These are phyloP conservation scores for Notoglanidium macrostoma DNA, from an alignment of 2,797 vertebrate species.

Conservation along the genomic window DNA sequence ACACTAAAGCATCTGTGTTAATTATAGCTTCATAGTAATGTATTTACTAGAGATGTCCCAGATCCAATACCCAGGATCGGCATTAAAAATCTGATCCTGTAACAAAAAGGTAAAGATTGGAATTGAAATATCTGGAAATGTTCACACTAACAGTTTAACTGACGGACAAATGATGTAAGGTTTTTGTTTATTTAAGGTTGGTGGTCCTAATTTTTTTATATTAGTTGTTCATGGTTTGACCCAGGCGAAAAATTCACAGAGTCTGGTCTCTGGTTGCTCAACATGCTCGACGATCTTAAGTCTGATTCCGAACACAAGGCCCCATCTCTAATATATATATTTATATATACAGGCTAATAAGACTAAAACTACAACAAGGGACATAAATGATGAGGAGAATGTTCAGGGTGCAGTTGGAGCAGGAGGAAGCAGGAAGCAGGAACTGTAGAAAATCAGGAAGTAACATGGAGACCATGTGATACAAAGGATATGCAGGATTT, in stretches of 20 bases:
- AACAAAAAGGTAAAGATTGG: neutral
- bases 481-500: neutral
- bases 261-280: neutral
- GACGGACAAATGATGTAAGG: neutral
- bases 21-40: neutral
- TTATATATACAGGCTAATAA: neutral
- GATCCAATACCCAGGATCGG: neutral
- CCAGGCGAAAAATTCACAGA: neutral
- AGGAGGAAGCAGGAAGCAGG: slow-evolving; percentile 6
- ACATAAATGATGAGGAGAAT: neutral
- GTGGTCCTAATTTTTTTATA: neutral
- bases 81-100: neutral
- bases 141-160: neutral
- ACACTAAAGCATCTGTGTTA: neutral
- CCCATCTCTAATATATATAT: neutral
- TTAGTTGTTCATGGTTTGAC: slow-evolving; percentile 2
- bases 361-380: neutral
- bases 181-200: neutral
- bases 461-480: neutral
- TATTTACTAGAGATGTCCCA: neutral
- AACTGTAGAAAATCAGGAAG: slow-evolving; percentile 12
- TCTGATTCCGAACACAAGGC: neutral
- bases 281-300: neutral
- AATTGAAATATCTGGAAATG: neutral
- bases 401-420: neutral